phyloP scores from a whole-genome alignment of 1,140 invertebrate genomes.

The Drosophila paulistorum region DNA sequence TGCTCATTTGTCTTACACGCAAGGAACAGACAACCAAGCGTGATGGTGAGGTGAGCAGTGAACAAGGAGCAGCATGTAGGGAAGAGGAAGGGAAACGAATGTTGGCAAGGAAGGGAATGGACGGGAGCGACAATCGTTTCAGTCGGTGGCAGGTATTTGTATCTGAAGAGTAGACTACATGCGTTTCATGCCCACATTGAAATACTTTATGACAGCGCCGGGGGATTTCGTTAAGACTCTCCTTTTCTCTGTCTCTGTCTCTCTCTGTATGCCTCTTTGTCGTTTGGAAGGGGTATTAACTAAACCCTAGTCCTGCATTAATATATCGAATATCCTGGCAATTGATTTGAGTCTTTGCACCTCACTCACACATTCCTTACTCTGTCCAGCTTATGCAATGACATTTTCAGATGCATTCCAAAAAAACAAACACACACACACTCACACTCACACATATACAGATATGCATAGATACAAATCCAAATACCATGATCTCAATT shows the following conservation, averaged over 20 bases:
- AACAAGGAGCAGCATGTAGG: conserved; percentile 7
- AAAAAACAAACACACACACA: too few relatives aligned
- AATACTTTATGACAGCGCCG: conserved; percentile 74
- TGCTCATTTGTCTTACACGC: conserved; percentile 78
- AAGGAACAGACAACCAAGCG: conserved; percentile 42
- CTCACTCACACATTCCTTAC: background rate
- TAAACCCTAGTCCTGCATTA: conserved; percentile 50
- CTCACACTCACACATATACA: background rate
- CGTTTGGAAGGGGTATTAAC: background rate
- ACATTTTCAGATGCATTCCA: conserved; percentile 42
- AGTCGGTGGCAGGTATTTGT: conserved; percentile 63
- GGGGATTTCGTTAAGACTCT: background rate
- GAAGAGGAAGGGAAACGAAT: background rate
- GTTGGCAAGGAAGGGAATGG: background rate
- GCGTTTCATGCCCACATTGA: conserved; percentile 71
- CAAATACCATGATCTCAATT: too few relatives aligned
- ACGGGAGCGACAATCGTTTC: conserved; percentile 43
- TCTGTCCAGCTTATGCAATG: conserved; percentile 26
- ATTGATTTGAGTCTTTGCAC: conserved; percentile 26
- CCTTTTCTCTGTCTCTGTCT: background rate
- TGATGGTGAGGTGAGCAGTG: conserved; percentile 10
- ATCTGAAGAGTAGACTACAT: conserved; percentile 49
- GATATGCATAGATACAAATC: too few relatives aligned
- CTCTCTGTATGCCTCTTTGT: background rate
- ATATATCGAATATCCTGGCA: conserved; percentile 73